Conservation (phyloP, 2,888 invertebrate genomes). For the Tanytarsus gracilentus region DNA sequence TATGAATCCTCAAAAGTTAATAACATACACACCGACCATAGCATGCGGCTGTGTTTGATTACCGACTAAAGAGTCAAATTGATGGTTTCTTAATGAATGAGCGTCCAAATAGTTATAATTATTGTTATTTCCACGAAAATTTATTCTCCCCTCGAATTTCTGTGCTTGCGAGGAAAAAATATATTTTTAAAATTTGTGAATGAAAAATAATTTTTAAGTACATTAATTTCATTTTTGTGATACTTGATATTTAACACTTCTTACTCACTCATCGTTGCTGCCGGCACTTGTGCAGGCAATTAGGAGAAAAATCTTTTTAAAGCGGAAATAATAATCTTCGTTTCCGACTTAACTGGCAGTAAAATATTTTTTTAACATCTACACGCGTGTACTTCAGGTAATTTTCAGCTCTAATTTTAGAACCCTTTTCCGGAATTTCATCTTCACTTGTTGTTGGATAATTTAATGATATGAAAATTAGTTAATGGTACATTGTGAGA, state of each 20-base stretch:
- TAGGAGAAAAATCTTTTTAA: background rate
- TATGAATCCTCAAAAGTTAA: background rate
- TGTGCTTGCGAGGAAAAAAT: no score
- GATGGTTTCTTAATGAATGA: constrained; percentile 4
- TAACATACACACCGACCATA: background rate
- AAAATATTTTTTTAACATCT: background rate
- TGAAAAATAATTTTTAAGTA: no score
- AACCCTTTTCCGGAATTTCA: background rate
- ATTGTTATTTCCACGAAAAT: background rate
- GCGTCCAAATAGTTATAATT: background rate
- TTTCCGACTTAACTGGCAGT: background rate
- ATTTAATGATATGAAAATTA: no score
- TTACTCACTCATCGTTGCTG: no score
- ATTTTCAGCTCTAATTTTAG: background rate
- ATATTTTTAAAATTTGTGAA: no score
- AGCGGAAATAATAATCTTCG: constrained; percentile 6
- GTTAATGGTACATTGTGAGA: no score
- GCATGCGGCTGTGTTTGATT: background rate
- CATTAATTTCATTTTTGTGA: background rate
- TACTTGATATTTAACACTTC: no score
- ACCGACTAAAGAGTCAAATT: background rate
- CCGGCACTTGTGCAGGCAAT: no score
- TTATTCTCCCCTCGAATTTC: no score
- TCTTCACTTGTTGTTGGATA: background rate
- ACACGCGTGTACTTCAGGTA: constrained; percentile 1